Conservation (phyloP, 92 coral and sea anemone genomes). For the Porites lobata region DNA sequence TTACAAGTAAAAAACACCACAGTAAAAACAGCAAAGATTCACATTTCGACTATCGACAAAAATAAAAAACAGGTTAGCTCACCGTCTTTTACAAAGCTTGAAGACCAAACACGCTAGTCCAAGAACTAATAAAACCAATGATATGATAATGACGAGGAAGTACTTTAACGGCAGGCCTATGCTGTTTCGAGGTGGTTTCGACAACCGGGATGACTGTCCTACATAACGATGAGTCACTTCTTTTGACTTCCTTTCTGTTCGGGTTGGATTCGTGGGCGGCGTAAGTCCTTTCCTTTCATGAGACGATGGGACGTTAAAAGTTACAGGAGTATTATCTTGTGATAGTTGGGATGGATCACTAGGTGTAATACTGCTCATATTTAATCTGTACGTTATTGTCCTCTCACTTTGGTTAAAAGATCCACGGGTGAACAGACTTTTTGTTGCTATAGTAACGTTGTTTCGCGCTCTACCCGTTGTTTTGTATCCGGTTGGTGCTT, state of each 20-base stretch:
- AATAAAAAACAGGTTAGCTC: not conserved
- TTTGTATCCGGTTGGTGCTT: not conserved
- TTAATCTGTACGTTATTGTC: not conserved
- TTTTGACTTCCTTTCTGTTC: not conserved
- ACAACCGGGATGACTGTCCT: slow-evolving; percentile 3
- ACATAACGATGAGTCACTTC: not conserved
- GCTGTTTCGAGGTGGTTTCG: not conserved
- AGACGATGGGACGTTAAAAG: not conserved
- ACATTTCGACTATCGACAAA: not conserved
- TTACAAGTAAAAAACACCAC: too few species aligned
- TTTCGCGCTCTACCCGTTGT: not conserved
- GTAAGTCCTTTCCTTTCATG: not conserved
- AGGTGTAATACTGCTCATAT: not conserved
- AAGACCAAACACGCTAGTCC: not conserved
- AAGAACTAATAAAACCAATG: slow-evolving; percentile 6
- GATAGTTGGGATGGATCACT: not conserved
- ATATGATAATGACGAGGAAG: slow-evolving; percentile 6
- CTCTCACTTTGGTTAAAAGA: not conserved
- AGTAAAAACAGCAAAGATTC: too few species aligned
- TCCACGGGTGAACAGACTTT: not conserved
- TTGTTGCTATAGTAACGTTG: not conserved
- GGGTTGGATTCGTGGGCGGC: not conserved
- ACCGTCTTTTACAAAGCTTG: slow-evolving; percentile 31
- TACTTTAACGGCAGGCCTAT: slow-evolving; percentile 31
- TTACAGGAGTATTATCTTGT: not conserved